Evolutionary conservation across 2,113 vertebrate species (phyloP), one percentile per base, ranked within the genome.

Genomic region (Albula glossodonta): DNA sequence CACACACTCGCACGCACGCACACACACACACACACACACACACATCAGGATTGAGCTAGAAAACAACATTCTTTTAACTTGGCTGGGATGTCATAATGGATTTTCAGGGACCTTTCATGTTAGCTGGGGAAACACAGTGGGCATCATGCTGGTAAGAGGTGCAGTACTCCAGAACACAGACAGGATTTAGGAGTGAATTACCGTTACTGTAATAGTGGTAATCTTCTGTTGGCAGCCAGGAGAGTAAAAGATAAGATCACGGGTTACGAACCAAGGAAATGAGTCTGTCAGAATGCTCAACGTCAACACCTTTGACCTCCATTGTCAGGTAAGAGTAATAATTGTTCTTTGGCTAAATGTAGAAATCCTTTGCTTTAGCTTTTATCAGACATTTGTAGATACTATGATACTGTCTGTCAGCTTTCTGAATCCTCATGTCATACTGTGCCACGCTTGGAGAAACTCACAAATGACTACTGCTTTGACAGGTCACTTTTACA

Each of bases 141-240:
- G 82, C 84, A 88, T 87, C 93, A 95, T 95, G 92, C 93, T 84
- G 80, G 86, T 89, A 83, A 88, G 86, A 88, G 83, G 90, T 86
- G 87, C 86, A 92, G 88, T 83, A 90, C 85, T 88, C 13, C 87
- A 87, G 89, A 66, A 93, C 80, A 94, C 57, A 89, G 88, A 94
- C 83, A 92, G 63, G 92, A 89, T 53, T 89, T 86, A 41, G 60
- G 92, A 89, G 88, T 89, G 89, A 93, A 92, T 99, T 99, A 99
- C 98, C 98, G 97, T 98, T 87, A 99, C 98, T 94, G 98, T 99
- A 94, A 99, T 94, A 93, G 98, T 97, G 92, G 98, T 97, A 94
- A 99, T 99, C 97, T 97, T 98, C 98, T 99, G 98, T 96, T 92
- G 97, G 92, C 86, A 95, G 94, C 94, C 82, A 91, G 60, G 94